Evolutionary conservation across 2,113 vertebrate genomes (phyloP).

Genomic region (Tachysurus fulvidraco): DNA sequence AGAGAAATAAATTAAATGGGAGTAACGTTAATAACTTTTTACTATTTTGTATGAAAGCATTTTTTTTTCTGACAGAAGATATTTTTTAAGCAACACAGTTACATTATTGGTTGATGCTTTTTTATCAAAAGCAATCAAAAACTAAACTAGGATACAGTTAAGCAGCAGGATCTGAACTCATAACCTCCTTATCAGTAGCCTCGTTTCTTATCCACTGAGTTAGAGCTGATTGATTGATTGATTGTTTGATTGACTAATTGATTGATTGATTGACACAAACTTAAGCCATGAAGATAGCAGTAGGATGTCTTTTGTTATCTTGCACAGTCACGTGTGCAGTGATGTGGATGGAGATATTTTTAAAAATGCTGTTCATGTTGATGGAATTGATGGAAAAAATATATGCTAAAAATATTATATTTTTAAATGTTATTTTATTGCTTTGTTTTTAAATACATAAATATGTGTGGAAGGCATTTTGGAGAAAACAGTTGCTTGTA

Average conservation of each 20-base stretch:
- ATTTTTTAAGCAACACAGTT: neutral
- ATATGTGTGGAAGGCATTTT: neutral
- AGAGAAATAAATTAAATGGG: neutral
- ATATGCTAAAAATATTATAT: too few species aligned
- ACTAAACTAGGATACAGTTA: too few species aligned
- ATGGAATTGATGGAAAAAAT: neutral
- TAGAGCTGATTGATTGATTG: neutral
- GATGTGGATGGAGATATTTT: neutral
- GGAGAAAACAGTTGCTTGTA: neutral
- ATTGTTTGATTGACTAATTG: neutral
- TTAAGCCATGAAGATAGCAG: neutral
- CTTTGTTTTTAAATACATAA: too few species aligned
- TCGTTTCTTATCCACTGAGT: too few species aligned
- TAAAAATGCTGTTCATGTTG: neutral
- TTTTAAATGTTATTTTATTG: too few species aligned
- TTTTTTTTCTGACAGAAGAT: neutral
- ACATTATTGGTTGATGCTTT: neutral
- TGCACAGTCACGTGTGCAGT: too few species aligned
- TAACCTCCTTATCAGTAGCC: too few species aligned
- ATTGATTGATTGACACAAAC: neutral
- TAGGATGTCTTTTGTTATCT: neutral
- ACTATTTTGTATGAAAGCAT: neutral
- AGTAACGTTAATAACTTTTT: neutral
- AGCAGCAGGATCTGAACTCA: too few species aligned
- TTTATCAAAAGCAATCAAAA: neutral